Conservation (phyloP, 2,113 vertebrate genomes). For the Pachycephala philippinensis region DNA sequence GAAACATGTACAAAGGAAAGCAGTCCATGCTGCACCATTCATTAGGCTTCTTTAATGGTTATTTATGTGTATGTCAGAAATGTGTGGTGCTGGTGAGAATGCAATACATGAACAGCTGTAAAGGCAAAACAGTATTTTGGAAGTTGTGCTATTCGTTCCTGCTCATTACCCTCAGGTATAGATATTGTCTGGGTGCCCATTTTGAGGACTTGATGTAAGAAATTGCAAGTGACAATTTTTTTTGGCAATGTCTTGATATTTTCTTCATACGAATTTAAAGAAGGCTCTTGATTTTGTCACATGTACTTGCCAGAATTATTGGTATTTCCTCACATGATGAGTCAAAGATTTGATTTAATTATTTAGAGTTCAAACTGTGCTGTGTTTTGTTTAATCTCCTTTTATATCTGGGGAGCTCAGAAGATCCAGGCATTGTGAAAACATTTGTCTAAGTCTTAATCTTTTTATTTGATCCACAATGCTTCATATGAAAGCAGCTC, state of each 20-base stretch:
- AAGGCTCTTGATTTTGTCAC: not conserved
- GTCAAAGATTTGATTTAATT: not conserved
- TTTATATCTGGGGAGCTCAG: not conserved
- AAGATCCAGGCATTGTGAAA: not conserved
- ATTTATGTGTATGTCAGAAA: slow-evolving; percentile 28
- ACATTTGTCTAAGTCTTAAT: not conserved
- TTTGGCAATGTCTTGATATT: slow-evolving; percentile 16
- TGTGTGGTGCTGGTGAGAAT: not conserved
- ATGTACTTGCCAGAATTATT: not conserved
- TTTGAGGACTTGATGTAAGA: not conserved
- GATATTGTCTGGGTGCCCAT: not conserved
- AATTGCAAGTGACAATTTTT: slow-evolving; percentile 9
- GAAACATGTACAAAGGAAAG: slow-evolving; percentile 44
- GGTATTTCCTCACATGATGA: not conserved
- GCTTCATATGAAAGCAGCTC: not conserved
- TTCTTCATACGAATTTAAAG: slow-evolving; percentile 30
- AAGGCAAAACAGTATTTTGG: not conserved
- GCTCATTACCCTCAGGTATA: slow-evolving; percentile 15
- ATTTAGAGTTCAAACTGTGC: not conserved
- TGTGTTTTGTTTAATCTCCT: not conserved
- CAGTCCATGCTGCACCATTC: slow-evolving; percentile 11
- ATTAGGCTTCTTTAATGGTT: slow-evolving; percentile 62
- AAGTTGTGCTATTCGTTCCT: slow-evolving; percentile 3
- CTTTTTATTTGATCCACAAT: not conserved
- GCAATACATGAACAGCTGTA: not conserved